A percentile compares a stretch with the other conserved stretches of the same genome.
These are phyloP conservation scores for Anastrepha obliqua DNA, from an alignment of 1,140 invertebrate genomes.

Conservation along the genomic window DNA sequence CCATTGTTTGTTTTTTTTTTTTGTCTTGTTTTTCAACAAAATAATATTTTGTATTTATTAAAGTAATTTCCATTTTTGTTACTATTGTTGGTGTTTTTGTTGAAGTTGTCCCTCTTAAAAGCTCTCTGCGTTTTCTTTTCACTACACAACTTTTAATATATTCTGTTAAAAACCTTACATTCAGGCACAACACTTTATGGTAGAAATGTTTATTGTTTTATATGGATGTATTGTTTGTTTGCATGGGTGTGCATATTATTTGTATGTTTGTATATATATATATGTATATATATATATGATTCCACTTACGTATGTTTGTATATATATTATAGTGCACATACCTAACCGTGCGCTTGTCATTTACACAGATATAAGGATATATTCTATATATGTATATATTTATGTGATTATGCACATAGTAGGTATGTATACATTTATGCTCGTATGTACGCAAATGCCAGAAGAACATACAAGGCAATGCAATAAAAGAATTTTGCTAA, in stretches of 20 bases:
- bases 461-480: too few species aligned
- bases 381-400: background rate
- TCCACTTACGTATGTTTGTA: background rate
- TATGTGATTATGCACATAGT: background rate
- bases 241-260: too few species aligned
- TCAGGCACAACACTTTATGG: slow-evolving; percentile 34
- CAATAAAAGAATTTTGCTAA: too few species aligned
- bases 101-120: background rate
- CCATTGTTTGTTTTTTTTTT: too few species aligned
- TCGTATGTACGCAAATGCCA: background rate
- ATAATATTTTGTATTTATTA: background rate
- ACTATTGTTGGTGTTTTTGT: slow-evolving; percentile 4
- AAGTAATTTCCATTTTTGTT: background rate
- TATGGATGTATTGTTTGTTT: background rate
- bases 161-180: slow-evolving; percentile 23
- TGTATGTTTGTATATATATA: background rate
- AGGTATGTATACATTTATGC: background rate
- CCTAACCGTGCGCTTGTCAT: background rate
- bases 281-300: background rate
- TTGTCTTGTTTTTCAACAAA: background rate
- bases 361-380: background rate
- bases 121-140: too few species aligned
- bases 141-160: too few species aligned
- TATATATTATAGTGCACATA: background rate
- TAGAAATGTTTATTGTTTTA: slow-evolving; percentile 10